Base-by-base conservation (phyloP, 2,113 vertebrate genomes). In the Ovibos moschatus region DNA sequence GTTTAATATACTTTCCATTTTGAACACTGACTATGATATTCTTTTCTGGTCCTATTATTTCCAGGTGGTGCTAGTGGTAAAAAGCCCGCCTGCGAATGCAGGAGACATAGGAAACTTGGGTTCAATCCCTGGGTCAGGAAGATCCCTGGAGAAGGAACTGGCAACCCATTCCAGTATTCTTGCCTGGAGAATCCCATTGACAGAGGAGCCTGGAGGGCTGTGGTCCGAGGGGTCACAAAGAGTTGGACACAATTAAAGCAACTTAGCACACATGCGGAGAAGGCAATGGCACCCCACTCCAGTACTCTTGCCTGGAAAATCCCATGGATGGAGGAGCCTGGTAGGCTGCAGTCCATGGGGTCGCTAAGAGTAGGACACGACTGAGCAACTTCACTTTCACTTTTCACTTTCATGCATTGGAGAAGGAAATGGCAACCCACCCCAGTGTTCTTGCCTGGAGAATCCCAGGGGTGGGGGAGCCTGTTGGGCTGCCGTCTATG, bases 11-110 rank as follows among this genome's bases (percentile, higher is more conserved):
- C 10, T 67, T 78, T 64, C 58, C 33, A 51, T 25, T 95, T 40
- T 90, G n/a, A 94, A 83, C 53, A 83, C 60, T 87, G 8, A 83
- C 21, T 17, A 3, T 40, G 33, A 2, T 60, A 23, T 84, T 74
- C 36, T 93, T 78, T 95, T 36, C 25, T 87, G 43, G 27, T 33
- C 12, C 58, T 60, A 50, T 28, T 71, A 23, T 71, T 36, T 71
- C n/a, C 67, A 71, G 19, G 67, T 36, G n/a, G n/a, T 1, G 0
- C 19, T 71, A 71, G n/a, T 71, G 9, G n/a, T 36, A 36, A 71
- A 36, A n/a, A 36, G n/a, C n/a, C 64, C 0, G 1, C 64, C n/a
- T 71, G n/a, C 2, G 0, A 71, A 71, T 71, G 19, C n/a, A 71
- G n/a, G 64, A 36, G 64, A 36, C 19, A 17, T 33, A 71, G 64